Percentiles rank a stretch among this genome's conserved stretches.
These are phyloP conservation scores for Parazoanthus swiftii DNA, from an alignment of 92 coral and sea anemone genomes.

Conservation along the genomic window DNA sequence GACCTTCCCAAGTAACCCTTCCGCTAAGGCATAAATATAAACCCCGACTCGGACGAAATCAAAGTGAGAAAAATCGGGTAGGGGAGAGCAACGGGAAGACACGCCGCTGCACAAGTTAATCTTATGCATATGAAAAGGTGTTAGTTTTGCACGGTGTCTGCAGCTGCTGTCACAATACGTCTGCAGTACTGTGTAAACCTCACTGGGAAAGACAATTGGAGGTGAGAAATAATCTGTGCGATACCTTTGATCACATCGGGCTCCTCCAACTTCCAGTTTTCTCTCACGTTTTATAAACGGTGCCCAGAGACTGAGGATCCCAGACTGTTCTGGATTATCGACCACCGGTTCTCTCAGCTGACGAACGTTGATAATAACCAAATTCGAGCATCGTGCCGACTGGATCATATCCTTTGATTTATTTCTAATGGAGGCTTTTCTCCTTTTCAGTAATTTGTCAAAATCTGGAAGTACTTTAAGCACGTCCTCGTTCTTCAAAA, in stretches of 20 bases:
- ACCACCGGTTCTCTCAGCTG: conserved; percentile 14
- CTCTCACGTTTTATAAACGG: not conserved
- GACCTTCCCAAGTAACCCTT: not conserved
- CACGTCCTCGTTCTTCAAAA: conserved; percentile 4
- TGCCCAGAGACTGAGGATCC: not conserved
- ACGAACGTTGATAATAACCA: conserved; percentile 14
- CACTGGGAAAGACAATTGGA: conserved; percentile 19
- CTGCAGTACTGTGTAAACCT: not conserved
- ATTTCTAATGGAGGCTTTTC: not conserved
- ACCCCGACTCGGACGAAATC: conserved; percentile 1
- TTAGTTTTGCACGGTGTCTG: not conserved
- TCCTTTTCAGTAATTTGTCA: conserved; percentile 2
- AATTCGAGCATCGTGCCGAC: not conserved
- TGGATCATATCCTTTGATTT: not conserved
- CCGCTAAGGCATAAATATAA: conserved; percentile 6
- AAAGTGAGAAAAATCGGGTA: not conserved
- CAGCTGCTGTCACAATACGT: not conserved
- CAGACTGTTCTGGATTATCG: not conserved
- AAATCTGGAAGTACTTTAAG: conserved; percentile 1
- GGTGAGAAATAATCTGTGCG: conserved; percentile 21
- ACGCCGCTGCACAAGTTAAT: not conserved
- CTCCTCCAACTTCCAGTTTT: not conserved
- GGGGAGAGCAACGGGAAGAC: conserved; percentile 6
- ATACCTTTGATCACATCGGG: conserved; percentile 12
- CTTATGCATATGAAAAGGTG: not conserved